Conservation (phyloP, 2,888 invertebrate species). For the Drosophila flavopinicola region DNA sequence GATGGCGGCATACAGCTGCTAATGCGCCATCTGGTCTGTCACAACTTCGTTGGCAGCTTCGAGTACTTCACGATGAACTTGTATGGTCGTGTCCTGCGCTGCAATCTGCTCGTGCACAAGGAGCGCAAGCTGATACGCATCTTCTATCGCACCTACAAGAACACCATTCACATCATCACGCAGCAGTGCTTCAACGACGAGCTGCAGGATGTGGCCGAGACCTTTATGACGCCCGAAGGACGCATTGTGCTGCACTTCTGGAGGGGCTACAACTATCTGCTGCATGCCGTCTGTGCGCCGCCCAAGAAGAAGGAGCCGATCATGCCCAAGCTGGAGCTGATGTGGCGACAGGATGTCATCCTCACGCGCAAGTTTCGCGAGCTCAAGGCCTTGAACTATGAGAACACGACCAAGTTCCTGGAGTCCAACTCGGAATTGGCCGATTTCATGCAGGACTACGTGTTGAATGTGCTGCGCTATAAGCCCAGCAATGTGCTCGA, state of each 20-base stretch:
- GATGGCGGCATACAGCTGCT: conserved; percentile 81
- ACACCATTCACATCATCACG: conserved; percentile 66
- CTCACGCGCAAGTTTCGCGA: conserved; percentile 57
- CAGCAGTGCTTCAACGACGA: conserved; percentile 79
- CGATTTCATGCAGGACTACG: conserved; percentile 79
- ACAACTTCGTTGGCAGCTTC: conserved; percentile 72
- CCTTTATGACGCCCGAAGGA: conserved; percentile 70
- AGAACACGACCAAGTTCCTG: conserved; percentile 70
- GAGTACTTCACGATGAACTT: conserved; percentile 80
- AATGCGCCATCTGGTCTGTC: conserved; percentile 76
- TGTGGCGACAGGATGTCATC: conserved; percentile 72
- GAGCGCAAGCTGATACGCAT: conserved; percentile 73
- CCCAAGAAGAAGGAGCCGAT: conserved; percentile 51
- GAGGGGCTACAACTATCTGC: conserved; percentile 75
- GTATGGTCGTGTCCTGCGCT: conserved; percentile 72
- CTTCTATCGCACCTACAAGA: conserved; percentile 75
- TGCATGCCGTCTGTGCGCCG: conserved; percentile 73
- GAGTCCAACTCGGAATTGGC: conserved; percentile 69
- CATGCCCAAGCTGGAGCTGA: conserved; percentile 73
- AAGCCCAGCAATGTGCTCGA: conserved; percentile 78
- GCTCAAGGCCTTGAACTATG: conserved; percentile 68
- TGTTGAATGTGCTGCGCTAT: conserved; percentile 74
- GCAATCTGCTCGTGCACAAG: conserved; percentile 61
- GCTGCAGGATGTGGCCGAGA: conserved; percentile 77
- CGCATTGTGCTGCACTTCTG: conserved; percentile 80